These are phyloP conservation scores for Pituophis catenifer DNA, from an alignment of 2,113 vertebrate genomes.

Conservation along the genomic window DNA sequence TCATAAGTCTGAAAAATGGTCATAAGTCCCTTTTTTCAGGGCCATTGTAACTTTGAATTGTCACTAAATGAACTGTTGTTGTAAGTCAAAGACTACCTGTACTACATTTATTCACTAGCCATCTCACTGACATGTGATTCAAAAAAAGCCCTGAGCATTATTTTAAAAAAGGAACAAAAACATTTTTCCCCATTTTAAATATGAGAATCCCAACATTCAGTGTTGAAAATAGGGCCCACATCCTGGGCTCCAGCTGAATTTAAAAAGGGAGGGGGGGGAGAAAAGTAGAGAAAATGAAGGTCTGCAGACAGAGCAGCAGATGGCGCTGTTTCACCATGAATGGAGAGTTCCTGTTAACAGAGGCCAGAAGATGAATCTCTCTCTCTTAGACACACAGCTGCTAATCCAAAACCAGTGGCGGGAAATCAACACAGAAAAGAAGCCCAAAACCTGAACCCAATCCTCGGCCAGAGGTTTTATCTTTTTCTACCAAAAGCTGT, in stretches of 20 bases:
- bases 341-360: neutral
- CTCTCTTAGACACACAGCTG: neutral
- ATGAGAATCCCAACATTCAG: neutral
- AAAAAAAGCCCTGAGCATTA: neutral
- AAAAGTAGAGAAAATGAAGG: neutral
- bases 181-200: neutral
- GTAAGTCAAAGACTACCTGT: neutral
- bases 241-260: neutral
- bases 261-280: neutral
- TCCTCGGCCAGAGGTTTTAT: neutral
- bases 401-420: neutral
- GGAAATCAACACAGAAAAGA: neutral
- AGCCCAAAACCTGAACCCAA: neutral
- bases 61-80: neutral
- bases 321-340: neutral
- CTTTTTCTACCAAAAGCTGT: neutral
- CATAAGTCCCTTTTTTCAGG: neutral
- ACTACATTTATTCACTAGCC: neutral
- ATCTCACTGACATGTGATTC: neutral
- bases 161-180: neutral
- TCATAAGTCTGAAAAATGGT: neutral
- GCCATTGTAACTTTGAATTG: neutral
- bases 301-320: neutral
- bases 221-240: neutral
- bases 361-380: neutral